Base-by-base conservation (phyloP, 2,888 invertebrate genomes). In the Copidosoma aretas region DNA sequence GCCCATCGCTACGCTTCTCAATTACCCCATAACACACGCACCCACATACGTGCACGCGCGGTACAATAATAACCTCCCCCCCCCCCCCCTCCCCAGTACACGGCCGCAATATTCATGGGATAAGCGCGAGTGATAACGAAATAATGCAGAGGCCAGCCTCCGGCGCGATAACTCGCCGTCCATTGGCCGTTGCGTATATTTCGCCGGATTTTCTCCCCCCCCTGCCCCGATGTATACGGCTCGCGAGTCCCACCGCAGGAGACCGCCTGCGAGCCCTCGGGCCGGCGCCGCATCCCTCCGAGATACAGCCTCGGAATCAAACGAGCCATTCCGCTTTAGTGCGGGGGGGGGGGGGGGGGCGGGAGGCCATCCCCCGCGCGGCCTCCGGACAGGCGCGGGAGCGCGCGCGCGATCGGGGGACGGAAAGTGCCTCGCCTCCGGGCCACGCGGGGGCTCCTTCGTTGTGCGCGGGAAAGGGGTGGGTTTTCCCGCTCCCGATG, bases 281-380 rank as follows among this genome's bases (percentile, higher is more conserved):
- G 56, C 32, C 10, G 32, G 14, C 22, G 10, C 24, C 25, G 17
- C 32, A 52, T 53, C 66, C 41, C 65, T 72, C 71, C 71, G 80
- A 78, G 82, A 82, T 82, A 83, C 82, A 82, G 80, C 78, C 78
- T 79, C 77, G 77, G 78, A 82, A 83, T 83, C 82, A 83, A 83
- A 83, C 81, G 82, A 81, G 81, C 82, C 82, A 83, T 83, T 83
- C 76, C 75, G 79, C 79, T 82, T 83, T 83, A 83, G 78, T 81
- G 78, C 76, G 68, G 76, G 76, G 10, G n/a, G n/a, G n/a, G n/a
- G n/a, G n/a, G n/a, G n/a, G n/a, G 56, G 56, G 73, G 77, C 73
- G 73, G 73, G 64, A 71, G 71, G 74, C 70, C 43, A 32, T 32
- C 32, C 8, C n/a, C 32, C 32, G 32, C 32, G 4, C 8, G 19